Evolutionary conservation across 2,797 vertebrate genomes (phyloP).

Genomic region (Rhinoraja longicauda): DNA sequence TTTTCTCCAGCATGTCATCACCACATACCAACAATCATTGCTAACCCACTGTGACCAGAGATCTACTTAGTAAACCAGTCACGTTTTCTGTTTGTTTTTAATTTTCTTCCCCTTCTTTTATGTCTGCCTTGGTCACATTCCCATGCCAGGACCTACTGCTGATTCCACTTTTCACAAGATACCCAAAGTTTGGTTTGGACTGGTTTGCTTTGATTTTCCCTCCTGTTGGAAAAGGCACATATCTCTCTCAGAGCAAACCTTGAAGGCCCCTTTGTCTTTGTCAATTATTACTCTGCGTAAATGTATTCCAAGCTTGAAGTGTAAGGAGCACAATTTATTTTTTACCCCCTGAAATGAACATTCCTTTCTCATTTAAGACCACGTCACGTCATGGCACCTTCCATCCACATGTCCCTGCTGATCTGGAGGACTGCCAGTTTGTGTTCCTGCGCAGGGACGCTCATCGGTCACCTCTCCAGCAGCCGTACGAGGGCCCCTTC

Average conservation of each 20-base stretch:
- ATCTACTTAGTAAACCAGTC: conserved; percentile 16
- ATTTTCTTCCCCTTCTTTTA: conserved; percentile 26
- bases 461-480: no score
- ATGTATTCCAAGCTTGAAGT: neutral
- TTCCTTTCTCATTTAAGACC: no score
- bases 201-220: neutral
- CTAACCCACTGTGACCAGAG: conserved; percentile 3
- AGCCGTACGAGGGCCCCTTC: no score
- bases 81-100: conserved; percentile 23
- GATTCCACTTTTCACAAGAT: neutral
- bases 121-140: neutral
- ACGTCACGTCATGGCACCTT: no score
- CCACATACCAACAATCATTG: neutral
- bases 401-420: no score
- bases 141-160: neutral
- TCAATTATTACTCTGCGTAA: neutral
- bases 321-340: neutral
- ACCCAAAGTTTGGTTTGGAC: no score
- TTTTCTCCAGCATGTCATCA: neutral
- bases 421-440: no score
- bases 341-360: neutral
- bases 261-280: neutral
- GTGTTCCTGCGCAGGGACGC: no score
- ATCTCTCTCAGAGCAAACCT: neutral
- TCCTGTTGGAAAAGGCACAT: neutral